Conservation (phyloP, 2,113 vertebrate species). For the Chitala chitala region DNA sequence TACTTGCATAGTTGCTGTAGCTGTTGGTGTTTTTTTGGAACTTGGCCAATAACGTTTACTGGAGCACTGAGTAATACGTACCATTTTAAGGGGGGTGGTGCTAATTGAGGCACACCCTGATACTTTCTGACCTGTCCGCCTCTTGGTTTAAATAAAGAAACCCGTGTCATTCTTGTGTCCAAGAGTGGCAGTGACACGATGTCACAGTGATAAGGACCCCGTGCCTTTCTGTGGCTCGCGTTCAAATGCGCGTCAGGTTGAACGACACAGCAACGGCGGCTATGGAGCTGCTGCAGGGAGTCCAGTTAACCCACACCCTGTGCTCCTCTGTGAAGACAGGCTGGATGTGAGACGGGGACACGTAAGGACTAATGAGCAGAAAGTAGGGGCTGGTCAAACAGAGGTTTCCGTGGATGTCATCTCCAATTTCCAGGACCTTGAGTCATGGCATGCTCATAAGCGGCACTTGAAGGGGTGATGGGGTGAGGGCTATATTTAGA, state of each 20-base stretch:
- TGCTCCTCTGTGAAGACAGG: too few relatives aligned
- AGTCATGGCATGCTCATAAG: not conserved
- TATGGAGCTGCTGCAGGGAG: not conserved
- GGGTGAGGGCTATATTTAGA: constrained; percentile 16
- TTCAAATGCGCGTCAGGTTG: not conserved
- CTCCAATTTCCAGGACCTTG: not conserved
- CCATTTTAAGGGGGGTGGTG: not conserved
- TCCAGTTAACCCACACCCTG: too few relatives aligned
- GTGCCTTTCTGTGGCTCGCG: not conserved
- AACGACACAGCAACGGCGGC: not conserved
- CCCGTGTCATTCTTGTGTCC: not conserved
- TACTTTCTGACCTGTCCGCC: too few relatives aligned
- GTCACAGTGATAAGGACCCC: not conserved
- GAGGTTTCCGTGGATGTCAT: not conserved
- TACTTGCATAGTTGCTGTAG: too few relatives aligned
- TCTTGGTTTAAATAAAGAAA: not conserved
- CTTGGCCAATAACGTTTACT: not conserved
- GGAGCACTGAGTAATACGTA: not conserved
- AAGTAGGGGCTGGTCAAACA: too few relatives aligned
- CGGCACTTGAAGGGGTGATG: not conserved
- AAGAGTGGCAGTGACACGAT: constrained; percentile 10
- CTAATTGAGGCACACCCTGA: not conserved
- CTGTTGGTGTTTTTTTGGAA: too few relatives aligned
- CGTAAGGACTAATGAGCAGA: not conserved
- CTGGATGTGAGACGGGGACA: too few relatives aligned